These are phyloP conservation scores for Acanthurus tractus DNA, from an alignment of 2,797 vertebrate species.

Conservation along the genomic window DNA sequence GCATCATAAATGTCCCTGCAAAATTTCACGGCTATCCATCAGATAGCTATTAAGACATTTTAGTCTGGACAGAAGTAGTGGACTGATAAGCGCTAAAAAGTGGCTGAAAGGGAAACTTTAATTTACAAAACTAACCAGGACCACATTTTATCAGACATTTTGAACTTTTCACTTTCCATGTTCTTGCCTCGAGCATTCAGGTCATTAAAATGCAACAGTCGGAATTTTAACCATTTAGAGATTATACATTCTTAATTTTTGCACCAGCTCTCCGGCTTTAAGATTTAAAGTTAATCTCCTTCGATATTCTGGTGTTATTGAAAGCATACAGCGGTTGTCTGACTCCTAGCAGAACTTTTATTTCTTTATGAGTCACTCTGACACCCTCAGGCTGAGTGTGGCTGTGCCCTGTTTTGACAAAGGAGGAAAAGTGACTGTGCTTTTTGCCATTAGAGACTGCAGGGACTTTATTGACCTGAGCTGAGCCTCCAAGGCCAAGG, in stretches of 20 bases:
- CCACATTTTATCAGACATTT: conserved; percentile 7
- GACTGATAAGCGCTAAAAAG: background rate
- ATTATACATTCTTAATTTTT: conserved; percentile 16
- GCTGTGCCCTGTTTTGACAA: conserved; percentile 54
- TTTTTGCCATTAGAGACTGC: conserved; percentile 43
- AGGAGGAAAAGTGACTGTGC: conserved; percentile 57
- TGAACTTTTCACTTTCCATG: conserved; percentile 6
- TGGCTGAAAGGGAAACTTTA: background rate
- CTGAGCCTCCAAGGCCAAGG: conserved; percentile 29
- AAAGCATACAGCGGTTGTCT: conserved; percentile 17
- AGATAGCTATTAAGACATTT: background rate
- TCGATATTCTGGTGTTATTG: conserved; percentile 26
- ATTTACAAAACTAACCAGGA: conserved; percentile 6
- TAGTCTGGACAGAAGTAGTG: background rate
- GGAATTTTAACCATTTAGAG: conserved; percentile 12
- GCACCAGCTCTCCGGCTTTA: conserved; percentile 6
- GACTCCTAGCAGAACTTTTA: conserved; percentile 44
- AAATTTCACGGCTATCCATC: background rate
- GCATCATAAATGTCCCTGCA: background rate
- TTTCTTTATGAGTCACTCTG: conserved; percentile 50
- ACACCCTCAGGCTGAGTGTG: conserved; percentile 48
- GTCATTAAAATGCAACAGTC: conserved; percentile 34
- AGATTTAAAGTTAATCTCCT: conserved; percentile 35
- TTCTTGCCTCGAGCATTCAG: conserved; percentile 22
- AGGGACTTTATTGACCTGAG: conserved; percentile 43